These are phyloP conservation scores for Trachelipus rathkii DNA, from an alignment of 1,140 invertebrate genomes.

Conservation along the genomic window DNA sequence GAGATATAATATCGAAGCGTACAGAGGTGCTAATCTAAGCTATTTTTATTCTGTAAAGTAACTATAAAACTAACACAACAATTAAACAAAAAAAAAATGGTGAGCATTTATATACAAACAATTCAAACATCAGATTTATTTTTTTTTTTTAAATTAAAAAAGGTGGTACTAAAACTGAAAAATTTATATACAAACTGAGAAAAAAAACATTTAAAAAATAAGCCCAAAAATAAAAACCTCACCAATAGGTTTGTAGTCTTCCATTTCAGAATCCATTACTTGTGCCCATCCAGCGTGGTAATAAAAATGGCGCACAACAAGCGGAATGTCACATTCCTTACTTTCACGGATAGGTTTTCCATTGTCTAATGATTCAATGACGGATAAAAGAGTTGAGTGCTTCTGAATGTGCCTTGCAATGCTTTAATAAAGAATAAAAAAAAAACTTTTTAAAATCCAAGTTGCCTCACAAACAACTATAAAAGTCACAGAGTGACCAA, in stretches of 20 bases:
- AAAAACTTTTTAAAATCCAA: background rate
- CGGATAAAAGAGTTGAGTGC: slow-evolving; percentile 52
- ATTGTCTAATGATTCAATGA: slow-evolving; percentile 53
- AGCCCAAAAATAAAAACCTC: slow-evolving; percentile 27
- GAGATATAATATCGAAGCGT: too few relatives aligned
- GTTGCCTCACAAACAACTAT: background rate
- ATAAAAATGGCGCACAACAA: slow-evolving; percentile 52
- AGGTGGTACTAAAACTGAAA: background rate
- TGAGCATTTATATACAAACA: too few relatives aligned
- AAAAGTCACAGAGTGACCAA: slow-evolving; percentile 18
- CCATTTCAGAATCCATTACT: slow-evolving; percentile 52
- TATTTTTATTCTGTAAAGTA: too few relatives aligned
- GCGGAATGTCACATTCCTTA: slow-evolving; percentile 52
- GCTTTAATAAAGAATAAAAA: slow-evolving; percentile 48
- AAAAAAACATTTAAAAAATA: too few relatives aligned
- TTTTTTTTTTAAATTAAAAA: background rate
- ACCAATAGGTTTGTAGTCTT: slow-evolving; percentile 53
- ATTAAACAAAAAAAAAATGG: too few relatives aligned
- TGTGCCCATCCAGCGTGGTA: slow-evolving; percentile 56
- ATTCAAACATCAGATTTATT: background rate
- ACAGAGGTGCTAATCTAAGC: too few relatives aligned
- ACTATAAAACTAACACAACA: too few relatives aligned
- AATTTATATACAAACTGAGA: background rate
- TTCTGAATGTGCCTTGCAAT: slow-evolving; percentile 56
- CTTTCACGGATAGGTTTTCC: slow-evolving; percentile 52